These are phyloP conservation scores for Sorex fumeus DNA, from an alignment of 2,113 vertebrate genomes.

Conservation along the genomic window DNA sequence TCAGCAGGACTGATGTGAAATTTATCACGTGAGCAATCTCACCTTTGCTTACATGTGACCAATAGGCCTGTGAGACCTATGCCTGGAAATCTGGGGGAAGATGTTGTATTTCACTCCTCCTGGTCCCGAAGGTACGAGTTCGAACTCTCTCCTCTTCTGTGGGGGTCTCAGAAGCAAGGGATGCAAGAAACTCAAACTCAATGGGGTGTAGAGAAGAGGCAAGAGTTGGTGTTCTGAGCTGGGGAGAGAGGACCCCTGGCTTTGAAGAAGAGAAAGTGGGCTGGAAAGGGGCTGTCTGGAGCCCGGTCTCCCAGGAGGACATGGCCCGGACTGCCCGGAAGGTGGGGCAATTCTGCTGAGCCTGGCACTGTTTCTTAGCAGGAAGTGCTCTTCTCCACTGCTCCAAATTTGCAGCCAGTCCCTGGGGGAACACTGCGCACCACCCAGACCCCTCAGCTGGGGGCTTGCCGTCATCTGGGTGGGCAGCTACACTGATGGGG, in stretches of 20 bases:
- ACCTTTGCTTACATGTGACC: slow-evolving; percentile 91
- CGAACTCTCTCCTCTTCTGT: not conserved
- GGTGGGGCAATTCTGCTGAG: no score
- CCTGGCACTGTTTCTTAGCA: not conserved
- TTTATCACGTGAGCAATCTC: slow-evolving; percentile 94
- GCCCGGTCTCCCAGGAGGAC: not conserved
- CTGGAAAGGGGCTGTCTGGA: not conserved
- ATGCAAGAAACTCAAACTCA: accelerated
- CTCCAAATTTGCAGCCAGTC: not conserved
- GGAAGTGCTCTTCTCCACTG: not conserved
- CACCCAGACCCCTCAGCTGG: not conserved
- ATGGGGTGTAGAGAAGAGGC: not conserved
- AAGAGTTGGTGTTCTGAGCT: not conserved
- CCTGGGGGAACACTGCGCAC: no score
- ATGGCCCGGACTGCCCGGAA: accelerated
- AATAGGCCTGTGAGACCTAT: slow-evolving; percentile 80
- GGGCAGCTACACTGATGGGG: not conserved
- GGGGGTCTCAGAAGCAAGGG: not conserved
- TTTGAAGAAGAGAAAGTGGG: not conserved
- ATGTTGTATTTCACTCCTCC: not conserved
- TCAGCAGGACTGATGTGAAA: slow-evolving; percentile 94
- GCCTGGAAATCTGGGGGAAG: slow-evolving; percentile 48
- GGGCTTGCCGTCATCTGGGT: not conserved
- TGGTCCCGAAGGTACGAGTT: not conserved
- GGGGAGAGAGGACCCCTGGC: not conserved